Evolutionary conservation across 2,888 invertebrate species (phyloP), one percentile per base, ranked within the genome.

Genomic region (Acrocyrtus sp.): DNA sequence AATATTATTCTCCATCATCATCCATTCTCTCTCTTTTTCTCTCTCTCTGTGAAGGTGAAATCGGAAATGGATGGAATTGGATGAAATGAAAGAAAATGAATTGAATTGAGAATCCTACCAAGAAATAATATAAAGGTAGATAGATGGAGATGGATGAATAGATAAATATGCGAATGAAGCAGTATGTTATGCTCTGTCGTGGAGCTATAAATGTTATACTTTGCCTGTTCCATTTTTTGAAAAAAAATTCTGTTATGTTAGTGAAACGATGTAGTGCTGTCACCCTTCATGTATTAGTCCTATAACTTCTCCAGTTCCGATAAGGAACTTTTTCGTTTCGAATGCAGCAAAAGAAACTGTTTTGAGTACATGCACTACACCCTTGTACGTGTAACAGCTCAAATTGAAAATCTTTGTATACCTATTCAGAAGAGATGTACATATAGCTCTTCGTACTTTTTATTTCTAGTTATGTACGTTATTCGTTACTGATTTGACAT

Each of bases 11-110:
- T 34, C 34, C 34, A 34, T 34, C 34, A 34, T 34, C 34, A 34
- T 45, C 45, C 45, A 17, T 17, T 45, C 19, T 45, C 45, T 45
- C 45, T 45, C 45, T 45, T n/a, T 39, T n/a, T 45, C 45, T 45
- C 45, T 12, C 5, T 45, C 45, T 34, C 6, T 34, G 34, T 8
- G 34, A 39, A 50, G 53, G 54, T 26, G 41, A 63, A 63, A 63
- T 63, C 63, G 63, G 63, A 63, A 48, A 69, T 61, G 61, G 54
- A 69, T 61, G 72, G 75, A 75, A 76, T 76, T 76, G 77, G 72
- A 77, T 77, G 76, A 76, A 78, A 80, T 74, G 74, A 78, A 79
- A 80, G 78, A 77, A 78, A 80, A 78, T 80, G 80, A 80, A 78
- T 80, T 78, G 77, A 76, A 75, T 69, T 61, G 51, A 53, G 69